phyloP scores from a whole-genome alignment of 53 echinoderm and acorn worm genomes.

The Holothuria scabra region DNA sequence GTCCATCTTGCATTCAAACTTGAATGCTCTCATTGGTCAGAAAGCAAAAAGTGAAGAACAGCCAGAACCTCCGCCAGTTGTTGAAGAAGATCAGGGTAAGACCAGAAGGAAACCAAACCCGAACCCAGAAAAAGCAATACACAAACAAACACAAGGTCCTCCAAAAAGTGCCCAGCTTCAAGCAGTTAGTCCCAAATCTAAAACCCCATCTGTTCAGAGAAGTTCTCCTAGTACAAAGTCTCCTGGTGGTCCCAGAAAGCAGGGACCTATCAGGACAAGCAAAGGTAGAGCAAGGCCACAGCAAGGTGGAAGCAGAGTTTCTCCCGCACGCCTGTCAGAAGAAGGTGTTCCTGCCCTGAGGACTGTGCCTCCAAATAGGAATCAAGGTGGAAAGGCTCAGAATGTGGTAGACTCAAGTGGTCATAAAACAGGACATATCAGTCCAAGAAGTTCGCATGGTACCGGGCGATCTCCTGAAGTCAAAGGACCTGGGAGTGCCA shows the following conservation, averaged over 20 bases:
- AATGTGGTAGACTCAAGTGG: slow-evolving; percentile 44
- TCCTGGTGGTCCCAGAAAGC: slow-evolving; percentile 59
- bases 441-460: slow-evolving; percentile 15
- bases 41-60: slow-evolving; percentile 22
- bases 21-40: slow-evolving; percentile 39
- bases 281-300: slow-evolving; percentile 35
- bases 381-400: slow-evolving; percentile 41
- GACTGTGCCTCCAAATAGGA: slow-evolving; percentile 39
- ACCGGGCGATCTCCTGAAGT: slow-evolving; percentile 21
- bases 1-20: slow-evolving; percentile 50
- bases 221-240: slow-evolving; percentile 48
- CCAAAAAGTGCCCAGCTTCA: slow-evolving; percentile 33
- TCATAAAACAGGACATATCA: slow-evolving; percentile 25
- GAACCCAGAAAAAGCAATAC: slow-evolving; percentile 43
- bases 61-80: background rate
- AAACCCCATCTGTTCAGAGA: background rate
- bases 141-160: slow-evolving; percentile 46
- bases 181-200: slow-evolving; percentile 12
- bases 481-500: slow-evolving; percentile 75
- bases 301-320: background rate
- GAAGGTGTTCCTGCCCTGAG: slow-evolving; percentile 49
- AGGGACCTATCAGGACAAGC: slow-evolving; percentile 36
- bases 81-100: slow-evolving; percentile 27
- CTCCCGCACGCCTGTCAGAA: slow-evolving; percentile 5
- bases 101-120: slow-evolving; percentile 14